A percentile compares a stretch with the other conserved stretches of the same genome.
Conservation (phyloP, 2,888 invertebrate genomes). For the Brachycybe producta region DNA sequence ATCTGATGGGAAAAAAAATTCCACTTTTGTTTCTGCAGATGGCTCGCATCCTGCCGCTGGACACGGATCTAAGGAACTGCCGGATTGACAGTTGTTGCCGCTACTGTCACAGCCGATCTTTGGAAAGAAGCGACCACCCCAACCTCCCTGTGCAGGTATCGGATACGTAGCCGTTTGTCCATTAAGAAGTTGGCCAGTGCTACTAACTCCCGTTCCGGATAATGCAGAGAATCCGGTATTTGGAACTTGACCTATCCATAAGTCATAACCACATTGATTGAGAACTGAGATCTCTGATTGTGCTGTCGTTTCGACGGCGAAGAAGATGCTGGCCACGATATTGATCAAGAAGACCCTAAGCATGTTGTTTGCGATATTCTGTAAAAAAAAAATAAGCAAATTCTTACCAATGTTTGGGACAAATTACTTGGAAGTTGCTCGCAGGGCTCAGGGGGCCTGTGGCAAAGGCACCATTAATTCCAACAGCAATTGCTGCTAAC, state of each 20-base stretch:
- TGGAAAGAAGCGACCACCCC: constrained; percentile 12
- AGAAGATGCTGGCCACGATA: no score
- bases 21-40: constrained; percentile 7
- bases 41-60: constrained; percentile 8
- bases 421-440: no score
- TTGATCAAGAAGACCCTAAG: no score
- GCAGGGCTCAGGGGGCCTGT: no score
- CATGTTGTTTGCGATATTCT: no score
- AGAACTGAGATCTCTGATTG: background rate
- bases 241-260: background rate
- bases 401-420: no score
- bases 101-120: constrained; percentile 6
- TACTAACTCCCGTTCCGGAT: background rate
- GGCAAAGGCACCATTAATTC: no score
- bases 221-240: background rate
- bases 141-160: constrained; percentile 1
- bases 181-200: background rate
- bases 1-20: constrained; percentile 2
- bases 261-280: background rate
- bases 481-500: no score
- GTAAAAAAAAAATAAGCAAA: no score
- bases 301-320: no score
- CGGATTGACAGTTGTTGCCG: constrained; percentile 13
- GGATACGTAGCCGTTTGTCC: constrained; percentile 2
- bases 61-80: background rate